Percentiles rank a stretch among this genome's conserved stretches.
These are phyloP conservation scores for Cyrtorhinus lividipennis DNA, from an alignment of 1,140 invertebrate genomes.

Conservation along the genomic window DNA sequence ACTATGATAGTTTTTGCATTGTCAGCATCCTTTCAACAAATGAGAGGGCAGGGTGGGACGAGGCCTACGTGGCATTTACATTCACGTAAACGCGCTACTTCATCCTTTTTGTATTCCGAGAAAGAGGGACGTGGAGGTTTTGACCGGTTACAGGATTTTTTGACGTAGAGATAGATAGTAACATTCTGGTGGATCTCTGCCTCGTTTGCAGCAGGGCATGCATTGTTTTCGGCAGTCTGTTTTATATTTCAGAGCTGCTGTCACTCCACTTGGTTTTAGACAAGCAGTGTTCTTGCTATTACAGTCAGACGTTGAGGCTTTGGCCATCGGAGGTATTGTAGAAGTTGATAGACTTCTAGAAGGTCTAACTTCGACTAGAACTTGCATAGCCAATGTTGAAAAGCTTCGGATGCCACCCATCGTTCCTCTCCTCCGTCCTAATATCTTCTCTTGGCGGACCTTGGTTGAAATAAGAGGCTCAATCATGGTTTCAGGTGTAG, in stretches of 20 bases:
- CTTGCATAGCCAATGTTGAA: no score
- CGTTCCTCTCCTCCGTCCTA: background rate
- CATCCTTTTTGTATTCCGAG: constrained; percentile 12
- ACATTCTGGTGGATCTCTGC: constrained; percentile 14
- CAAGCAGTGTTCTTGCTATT: no score
- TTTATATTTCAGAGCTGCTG: background rate
- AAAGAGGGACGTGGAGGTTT: constrained; percentile 15
- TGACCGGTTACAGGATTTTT: background rate
- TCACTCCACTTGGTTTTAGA: background rate
- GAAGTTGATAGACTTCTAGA: no score
- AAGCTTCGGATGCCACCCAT: background rate
- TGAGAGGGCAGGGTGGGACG: background rate
- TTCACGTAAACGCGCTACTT: background rate
- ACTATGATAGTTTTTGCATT: no score
- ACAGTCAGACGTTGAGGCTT: no score
- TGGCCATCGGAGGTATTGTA: no score
- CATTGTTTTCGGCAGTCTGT: constrained; percentile 11
- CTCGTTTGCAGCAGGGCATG: constrained; percentile 17
- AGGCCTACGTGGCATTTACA: background rate
- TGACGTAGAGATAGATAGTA: constrained; percentile 16
- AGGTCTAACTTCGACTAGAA: no score
- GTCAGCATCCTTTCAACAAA: no score
- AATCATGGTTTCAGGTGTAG: background rate
- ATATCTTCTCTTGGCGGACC: background rate
- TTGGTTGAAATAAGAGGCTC: constrained; percentile 3